These are phyloP conservation scores for Schmidtea mediterranea DNA, from an alignment of 1,140 invertebrate species.

Conservation along the genomic window DNA sequence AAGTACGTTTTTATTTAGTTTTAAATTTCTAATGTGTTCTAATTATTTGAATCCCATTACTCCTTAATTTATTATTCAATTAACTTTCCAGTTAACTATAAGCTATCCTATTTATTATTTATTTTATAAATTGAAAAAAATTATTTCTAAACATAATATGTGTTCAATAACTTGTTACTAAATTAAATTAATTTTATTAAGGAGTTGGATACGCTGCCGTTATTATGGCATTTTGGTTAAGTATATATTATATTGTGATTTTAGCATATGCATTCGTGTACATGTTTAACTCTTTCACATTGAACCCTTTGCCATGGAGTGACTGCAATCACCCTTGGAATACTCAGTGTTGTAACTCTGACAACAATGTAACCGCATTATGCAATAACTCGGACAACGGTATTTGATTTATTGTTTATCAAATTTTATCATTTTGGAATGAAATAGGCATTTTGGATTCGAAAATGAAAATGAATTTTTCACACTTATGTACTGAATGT, in stretches of 20 bases:
- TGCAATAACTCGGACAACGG: background rate
- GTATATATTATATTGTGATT: constrained; percentile 94
- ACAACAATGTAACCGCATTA: background rate
- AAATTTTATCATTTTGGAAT: background rate
- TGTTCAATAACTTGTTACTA: no score
- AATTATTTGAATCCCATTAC: no score
- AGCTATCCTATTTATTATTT: no score
- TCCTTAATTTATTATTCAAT: no score
- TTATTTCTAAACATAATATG: no score
- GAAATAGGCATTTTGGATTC: no score
- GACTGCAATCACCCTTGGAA: constrained; percentile 59
- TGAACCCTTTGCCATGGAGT: constrained; percentile 55
- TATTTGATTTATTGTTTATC: background rate
- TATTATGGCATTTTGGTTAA: constrained; percentile 96
- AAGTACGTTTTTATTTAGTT: no score
- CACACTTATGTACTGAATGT: background rate
- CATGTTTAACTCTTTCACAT: constrained; percentile 59
- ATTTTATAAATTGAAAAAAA: no score
- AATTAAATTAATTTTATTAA: no score
- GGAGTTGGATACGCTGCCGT: constrained; percentile 89
- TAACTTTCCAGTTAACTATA: no score
- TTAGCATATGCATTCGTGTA: constrained; percentile 91
- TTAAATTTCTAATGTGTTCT: no score
- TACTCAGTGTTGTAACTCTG: constrained; percentile 15
- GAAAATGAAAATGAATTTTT: background rate